These are phyloP conservation scores for Blennius ocellaris DNA, from an alignment of 2,113 vertebrate species.

Conservation along the genomic window DNA sequence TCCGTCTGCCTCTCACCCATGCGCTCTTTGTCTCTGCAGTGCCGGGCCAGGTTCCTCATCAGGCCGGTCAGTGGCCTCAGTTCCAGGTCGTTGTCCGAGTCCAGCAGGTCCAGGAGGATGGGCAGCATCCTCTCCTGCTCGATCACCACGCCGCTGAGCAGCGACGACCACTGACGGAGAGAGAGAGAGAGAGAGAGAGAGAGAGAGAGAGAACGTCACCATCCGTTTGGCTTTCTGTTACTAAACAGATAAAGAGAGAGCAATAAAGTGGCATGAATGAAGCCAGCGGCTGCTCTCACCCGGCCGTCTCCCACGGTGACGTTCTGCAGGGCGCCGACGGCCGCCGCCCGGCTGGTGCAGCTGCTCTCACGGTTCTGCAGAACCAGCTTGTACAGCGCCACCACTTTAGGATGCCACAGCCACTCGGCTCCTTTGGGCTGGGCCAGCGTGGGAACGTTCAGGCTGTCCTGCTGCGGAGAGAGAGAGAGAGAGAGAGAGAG, in stretches of 20 bases:
- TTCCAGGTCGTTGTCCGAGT: slow-evolving; percentile 87
- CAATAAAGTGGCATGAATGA: not conserved
- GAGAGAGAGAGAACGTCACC: not conserved
- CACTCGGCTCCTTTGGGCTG: slow-evolving; percentile 93
- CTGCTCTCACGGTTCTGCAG: slow-evolving; percentile 89
- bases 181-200: too few relatives aligned
- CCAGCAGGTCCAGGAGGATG: slow-evolving; percentile 88
- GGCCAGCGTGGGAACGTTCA: slow-evolving; percentile 87
- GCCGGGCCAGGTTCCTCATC: slow-evolving; percentile 91
- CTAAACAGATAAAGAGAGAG: too few relatives aligned
- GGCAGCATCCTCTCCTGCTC: slow-evolving; percentile 95
- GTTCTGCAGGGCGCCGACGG: slow-evolving; percentile 93
- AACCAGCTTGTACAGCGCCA: slow-evolving; percentile 89
- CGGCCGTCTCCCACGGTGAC: slow-evolving; percentile 91
- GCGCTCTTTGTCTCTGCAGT: slow-evolving; percentile 89
- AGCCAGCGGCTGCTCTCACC: slow-evolving; percentile 75
- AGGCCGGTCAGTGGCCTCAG: slow-evolving; percentile 92
- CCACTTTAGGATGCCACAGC: slow-evolving; percentile 95
- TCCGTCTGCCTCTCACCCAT: slow-evolving; percentile 85
- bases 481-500: too few relatives aligned
- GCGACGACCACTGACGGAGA: slow-evolving; percentile 87
- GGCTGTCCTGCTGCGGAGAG: slow-evolving; percentile 77
- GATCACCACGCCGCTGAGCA: slow-evolving; percentile 89
- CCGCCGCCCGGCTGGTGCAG: slow-evolving; percentile 87
- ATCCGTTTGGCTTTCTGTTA: too few relatives aligned